phyloP scores from a whole-genome alignment of 2,113 vertebrate genomes.

The Ammospiza caudacuta region DNA sequence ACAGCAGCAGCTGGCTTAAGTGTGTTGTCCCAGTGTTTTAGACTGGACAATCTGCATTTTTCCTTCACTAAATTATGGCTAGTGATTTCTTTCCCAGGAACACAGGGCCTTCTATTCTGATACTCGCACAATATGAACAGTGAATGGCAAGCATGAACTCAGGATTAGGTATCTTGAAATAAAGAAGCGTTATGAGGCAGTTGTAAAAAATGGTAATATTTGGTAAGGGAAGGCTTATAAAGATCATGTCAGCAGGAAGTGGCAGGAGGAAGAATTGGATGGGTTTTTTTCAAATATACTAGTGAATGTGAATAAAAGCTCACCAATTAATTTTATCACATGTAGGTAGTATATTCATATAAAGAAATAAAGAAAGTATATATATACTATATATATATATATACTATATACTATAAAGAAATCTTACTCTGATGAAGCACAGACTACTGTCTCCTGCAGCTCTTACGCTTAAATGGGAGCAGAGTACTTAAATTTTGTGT shows the following conservation, averaged over 20 bases:
- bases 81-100: background rate
- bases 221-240: background rate
- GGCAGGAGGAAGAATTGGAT: background rate
- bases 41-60: background rate
- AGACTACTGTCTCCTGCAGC: background rate
- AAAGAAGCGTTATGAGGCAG: background rate
- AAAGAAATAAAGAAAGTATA: too few relatives aligned
- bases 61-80: background rate
- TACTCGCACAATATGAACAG: background rate
- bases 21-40: background rate
- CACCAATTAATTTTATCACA: background rate
- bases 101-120: background rate
- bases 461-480: background rate
- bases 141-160: background rate
- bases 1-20: background rate
- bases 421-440: background rate
- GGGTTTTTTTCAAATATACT: background rate
- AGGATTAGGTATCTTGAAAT: background rate
- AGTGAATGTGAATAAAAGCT: background rate
- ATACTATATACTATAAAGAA: background rate
- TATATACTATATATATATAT: too few relatives aligned
- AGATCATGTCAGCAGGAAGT: background rate
- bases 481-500: background rate
- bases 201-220: background rate
- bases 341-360: background rate